Evolutionary conservation across 2,888 invertebrate genomes (phyloP).

Genomic region (Pandemis corylana): DNA sequence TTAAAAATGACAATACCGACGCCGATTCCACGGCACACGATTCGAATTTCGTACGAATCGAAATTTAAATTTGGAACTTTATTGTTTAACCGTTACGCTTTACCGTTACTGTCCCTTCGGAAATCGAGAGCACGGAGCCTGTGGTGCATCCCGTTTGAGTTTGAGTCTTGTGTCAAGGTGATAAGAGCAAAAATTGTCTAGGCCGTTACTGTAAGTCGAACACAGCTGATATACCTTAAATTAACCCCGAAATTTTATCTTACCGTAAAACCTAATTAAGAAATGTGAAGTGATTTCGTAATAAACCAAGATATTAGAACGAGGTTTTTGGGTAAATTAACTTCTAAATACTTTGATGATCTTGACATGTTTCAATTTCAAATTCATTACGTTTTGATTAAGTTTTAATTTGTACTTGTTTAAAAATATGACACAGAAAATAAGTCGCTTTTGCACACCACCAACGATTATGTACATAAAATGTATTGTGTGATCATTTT

Average conservation of each 20-base stretch:
- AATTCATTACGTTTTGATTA: not conserved
- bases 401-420: not conserved
- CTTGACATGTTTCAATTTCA: not conserved
- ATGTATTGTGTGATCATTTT: too few relatives aligned
- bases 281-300: slow-evolving; percentile 34
- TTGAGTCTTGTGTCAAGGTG: slow-evolving; percentile 24
- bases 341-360: not conserved
- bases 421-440: too few relatives aligned
- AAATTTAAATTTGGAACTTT: slow-evolving; percentile 50
- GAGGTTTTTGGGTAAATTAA: not conserved
- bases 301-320: slow-evolving; percentile 14
- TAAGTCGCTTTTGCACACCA: too few relatives aligned
- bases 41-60: slow-evolving; percentile 41
- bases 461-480: too few relatives aligned
- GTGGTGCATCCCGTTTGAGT: not conserved
- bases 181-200: slow-evolving; percentile 16
- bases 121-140: slow-evolving; percentile 61
- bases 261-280: slow-evolving; percentile 34
- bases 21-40: slow-evolving; percentile 17
- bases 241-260: slow-evolving; percentile 39
- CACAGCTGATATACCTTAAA: slow-evolving; percentile 39
- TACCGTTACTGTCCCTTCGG: slow-evolving; percentile 77
- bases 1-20: slow-evolving; percentile 43
- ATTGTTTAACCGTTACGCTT: slow-evolving; percentile 73
- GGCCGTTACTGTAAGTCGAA: slow-evolving; percentile 25